Conservation (phyloP, 1,140 invertebrate species). For the Anagrus nilaparvatae region DNA sequence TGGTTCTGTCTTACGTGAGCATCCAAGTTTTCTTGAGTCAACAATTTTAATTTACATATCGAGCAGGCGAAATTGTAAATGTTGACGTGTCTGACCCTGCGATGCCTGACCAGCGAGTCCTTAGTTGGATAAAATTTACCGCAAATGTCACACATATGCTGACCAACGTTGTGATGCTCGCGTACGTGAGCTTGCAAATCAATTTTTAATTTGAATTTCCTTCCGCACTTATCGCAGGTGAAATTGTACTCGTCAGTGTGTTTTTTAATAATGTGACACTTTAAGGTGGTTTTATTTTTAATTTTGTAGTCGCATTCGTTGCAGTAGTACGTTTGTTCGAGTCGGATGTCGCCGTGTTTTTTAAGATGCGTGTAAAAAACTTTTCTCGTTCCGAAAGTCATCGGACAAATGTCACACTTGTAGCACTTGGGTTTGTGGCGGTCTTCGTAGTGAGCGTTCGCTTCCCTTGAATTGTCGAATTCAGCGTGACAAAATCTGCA, state of each 20-base stretch:
- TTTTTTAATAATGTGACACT: constrained; percentile 37
- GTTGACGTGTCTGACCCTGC: constrained; percentile 23
- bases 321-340: too few relatives aligned
- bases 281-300: constrained; percentile 40
- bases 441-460: too few relatives aligned
- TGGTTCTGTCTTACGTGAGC: constrained; percentile 40
- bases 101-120: constrained; percentile 23
- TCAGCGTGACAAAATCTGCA: too few relatives aligned
- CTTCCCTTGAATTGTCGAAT: too few relatives aligned
- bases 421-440: too few relatives aligned
- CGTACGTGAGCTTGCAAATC: constrained; percentile 40
- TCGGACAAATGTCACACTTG: too few relatives aligned
- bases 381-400: too few relatives aligned
- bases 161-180: constrained; percentile 31
- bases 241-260: constrained; percentile 49
- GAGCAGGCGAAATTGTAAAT: constrained; percentile 31
- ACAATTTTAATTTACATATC: constrained; percentile 33
- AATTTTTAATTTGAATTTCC: constrained; percentile 38
- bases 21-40: constrained; percentile 40
- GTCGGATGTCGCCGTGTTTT: too few relatives aligned
- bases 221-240: constrained; percentile 43
- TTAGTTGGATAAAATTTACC: constrained; percentile 23
- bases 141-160: constrained; percentile 25
- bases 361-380: too few relatives aligned
- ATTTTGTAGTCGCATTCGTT: constrained; percentile 41